Evolutionary conservation across 1,140 invertebrate species (phyloP).

Genomic region (Amyelois transitella): DNA sequence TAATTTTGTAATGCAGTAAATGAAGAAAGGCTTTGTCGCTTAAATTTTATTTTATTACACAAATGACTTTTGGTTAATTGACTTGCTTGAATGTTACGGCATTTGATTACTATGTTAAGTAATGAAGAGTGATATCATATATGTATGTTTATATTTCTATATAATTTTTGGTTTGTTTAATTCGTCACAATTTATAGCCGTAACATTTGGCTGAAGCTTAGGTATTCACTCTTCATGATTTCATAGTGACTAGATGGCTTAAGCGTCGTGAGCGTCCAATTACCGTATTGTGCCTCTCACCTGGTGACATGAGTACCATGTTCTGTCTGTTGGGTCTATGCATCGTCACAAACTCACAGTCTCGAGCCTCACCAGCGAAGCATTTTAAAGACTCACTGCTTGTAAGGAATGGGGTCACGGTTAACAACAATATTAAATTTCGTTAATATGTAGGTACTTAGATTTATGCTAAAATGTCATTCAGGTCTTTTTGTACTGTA

Average conservation of each 20-base stretch:
- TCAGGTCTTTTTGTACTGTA: no score
- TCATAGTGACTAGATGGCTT: not conserved
- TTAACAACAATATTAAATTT: not conserved
- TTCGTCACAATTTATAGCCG: no score
- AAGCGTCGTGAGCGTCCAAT: constrained; percentile 5
- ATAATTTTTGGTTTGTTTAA: no score
- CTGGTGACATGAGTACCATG: constrained; percentile 52
- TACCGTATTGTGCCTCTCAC: constrained; percentile 58
- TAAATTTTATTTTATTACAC: not conserved
- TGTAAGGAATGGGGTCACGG: constrained; percentile 61
- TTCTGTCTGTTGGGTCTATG: constrained; percentile 47
- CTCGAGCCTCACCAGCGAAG: constrained; percentile 57
- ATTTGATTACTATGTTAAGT: no score
- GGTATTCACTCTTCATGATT: no score
- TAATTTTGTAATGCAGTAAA: not conserved
- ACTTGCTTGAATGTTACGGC: no score
- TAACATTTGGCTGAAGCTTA: no score
- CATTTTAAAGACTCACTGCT: constrained; percentile 66
- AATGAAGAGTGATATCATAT: no score
- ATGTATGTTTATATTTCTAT: no score
- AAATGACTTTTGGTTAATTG: no score
- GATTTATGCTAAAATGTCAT: not conserved
- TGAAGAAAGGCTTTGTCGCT: not conserved
- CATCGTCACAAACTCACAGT: constrained; percentile 55
- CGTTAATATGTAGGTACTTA: not conserved